A percentile compares a stretch with the other conserved stretches of the same genome.
Evolutionary conservation across 2,797 vertebrate genomes (phyloP).

Genomic region (Aldrovandia affinis): DNA sequence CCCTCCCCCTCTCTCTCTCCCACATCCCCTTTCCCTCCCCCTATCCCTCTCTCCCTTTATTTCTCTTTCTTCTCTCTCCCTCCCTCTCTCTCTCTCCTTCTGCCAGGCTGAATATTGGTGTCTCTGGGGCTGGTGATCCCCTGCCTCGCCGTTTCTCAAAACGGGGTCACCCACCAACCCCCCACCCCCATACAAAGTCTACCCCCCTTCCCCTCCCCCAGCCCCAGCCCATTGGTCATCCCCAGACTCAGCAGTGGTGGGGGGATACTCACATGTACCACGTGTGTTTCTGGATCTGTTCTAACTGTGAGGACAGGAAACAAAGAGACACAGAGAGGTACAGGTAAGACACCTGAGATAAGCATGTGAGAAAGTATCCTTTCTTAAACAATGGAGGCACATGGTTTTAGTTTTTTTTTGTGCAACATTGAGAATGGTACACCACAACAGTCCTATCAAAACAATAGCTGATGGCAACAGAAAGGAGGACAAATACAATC

Average conservation of each 20-base stretch:
- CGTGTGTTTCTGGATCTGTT: constrained; percentile 99
- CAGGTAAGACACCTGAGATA: background rate
- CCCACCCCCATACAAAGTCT: background rate
- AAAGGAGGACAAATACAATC: constrained; percentile 18
- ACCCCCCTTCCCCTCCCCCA: background rate
- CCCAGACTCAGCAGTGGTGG: background rate
- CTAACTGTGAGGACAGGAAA: constrained; percentile 83
- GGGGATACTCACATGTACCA: constrained; percentile 96
- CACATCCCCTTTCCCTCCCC: background rate
- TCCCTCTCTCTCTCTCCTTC: too few relatives aligned
- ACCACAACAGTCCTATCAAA: background rate
- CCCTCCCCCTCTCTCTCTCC: background rate
- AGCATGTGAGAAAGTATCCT: too few relatives aligned
- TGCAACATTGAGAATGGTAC: too few relatives aligned
- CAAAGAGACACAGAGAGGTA: constrained; percentile 46
- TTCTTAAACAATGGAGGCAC: too few relatives aligned
- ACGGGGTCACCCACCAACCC: too few relatives aligned
- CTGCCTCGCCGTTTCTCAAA: background rate
- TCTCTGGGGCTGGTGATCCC: too few relatives aligned
- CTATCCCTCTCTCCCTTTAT: background rate
- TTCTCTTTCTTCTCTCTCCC: too few relatives aligned
- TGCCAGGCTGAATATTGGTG: too few relatives aligned
- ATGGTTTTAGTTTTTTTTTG: too few relatives aligned
- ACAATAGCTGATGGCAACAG: background rate
- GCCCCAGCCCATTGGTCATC: background rate